Conservation (phyloP, 1,140 invertebrate genomes). For the Brachionus rubens region DNA sequence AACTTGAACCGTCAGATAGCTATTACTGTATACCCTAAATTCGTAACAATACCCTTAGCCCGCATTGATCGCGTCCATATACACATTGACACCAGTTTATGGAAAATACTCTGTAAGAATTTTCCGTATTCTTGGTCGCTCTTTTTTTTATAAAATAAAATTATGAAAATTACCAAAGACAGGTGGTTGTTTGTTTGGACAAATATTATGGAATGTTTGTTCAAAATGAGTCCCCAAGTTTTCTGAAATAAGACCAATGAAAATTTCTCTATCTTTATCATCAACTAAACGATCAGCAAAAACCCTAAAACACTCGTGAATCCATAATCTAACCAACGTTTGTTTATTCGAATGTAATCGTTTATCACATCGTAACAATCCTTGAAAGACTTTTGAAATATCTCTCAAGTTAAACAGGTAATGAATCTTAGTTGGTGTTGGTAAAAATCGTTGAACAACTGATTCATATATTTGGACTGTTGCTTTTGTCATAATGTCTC, state of each 20-base stretch:
- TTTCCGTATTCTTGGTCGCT: too few species aligned
- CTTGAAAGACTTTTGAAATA: conserved; percentile 76
- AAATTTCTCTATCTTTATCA: conserved; percentile 73
- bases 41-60: too few species aligned
- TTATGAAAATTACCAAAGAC: conserved; percentile 67
- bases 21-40: too few species aligned
- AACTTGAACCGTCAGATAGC: too few species aligned
- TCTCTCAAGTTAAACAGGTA: conserved; percentile 82
- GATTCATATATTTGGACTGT: conserved; percentile 73
- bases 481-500: conserved; percentile 65
- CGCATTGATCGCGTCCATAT: too few species aligned
- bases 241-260: conserved; percentile 68
- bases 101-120: too few species aligned
- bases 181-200: conserved; percentile 70
- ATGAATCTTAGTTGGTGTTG: conserved; percentile 80
- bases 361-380: conserved; percentile 70
- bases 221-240: conserved; percentile 73
- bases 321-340: conserved; percentile 72
- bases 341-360: conserved; percentile 71
- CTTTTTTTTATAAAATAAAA: background rate
- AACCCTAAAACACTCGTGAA: conserved; percentile 76
- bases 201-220: conserved; percentile 73
- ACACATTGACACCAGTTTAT: too few species aligned
- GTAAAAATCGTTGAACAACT: conserved; percentile 70
- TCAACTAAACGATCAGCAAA: conserved; percentile 77